Base-by-base conservation (phyloP, 2,888 invertebrate species). In the Dyspetes luteomarginatus region DNA sequence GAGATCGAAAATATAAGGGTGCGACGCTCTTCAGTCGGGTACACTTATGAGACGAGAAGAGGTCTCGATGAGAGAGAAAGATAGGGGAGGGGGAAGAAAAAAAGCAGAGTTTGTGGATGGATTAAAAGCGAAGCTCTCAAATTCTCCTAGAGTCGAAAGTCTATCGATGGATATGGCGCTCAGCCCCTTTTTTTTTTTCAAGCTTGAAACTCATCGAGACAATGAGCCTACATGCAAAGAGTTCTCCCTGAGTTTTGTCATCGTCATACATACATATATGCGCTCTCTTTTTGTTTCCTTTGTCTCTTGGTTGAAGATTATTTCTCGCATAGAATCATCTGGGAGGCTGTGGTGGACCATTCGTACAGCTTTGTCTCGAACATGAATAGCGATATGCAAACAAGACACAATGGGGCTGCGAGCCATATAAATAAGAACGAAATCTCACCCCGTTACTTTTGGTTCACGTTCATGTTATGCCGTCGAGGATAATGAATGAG, bases 81-180 rank as follows among this genome's bases (percentile, higher is more conserved):
- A 62, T 30, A 67, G 36, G 67, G 68, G 41, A 67, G 55, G 64
- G 65, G 15, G 22, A 41, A 24, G 28, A 17, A 52, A 50, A 28
- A 62, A 24, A 41, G 41, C n/a, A 68, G 56, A 43, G 36, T 15
- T 52, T 24, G 30, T 62, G 55, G 36, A 60, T 71, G 4, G 22
- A 24, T 9, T 17, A 52, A 52, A 24, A 52, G 9, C 17, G 15
- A 19, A 26, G 41, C 72, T 60, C 65, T 52, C 41, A 45, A 65
- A 65, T 65, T 65, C 24, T 60, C 43, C 45, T 4, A 48, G 36
- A 55, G 72, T 43, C 45, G 72, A 72, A 62, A 28, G 43, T 58
- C 77, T 68, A 48, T 81, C 56, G 43, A 24, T 58, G 75, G n/a
- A n/a, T n/a, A 48, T 65, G 36, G 58, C n/a, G 19, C 52, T 30